Conservation (phyloP, 2,888 invertebrate species). For the Caenorhabditis zanzibari region DNA sequence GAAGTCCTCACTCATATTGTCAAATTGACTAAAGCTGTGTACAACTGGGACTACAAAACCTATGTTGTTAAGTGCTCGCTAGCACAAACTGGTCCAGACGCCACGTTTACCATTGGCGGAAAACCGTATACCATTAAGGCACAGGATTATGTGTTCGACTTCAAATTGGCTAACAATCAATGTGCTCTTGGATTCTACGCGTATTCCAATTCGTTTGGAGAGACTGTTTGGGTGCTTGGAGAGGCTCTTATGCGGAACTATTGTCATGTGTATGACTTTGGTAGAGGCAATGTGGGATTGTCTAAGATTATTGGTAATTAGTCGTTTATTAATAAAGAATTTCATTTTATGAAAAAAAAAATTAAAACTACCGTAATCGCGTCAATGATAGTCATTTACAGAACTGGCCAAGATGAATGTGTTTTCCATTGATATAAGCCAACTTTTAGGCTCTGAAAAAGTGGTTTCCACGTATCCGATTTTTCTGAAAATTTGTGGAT, state of each 20-base stretch:
- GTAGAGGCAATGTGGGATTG: slow-evolving; percentile 20
- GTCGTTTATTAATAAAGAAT: too few relatives aligned
- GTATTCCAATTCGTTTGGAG: background rate
- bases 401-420: too few relatives aligned
- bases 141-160: slow-evolving; percentile 77
- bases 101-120: slow-evolving; percentile 74
- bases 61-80: slow-evolving; percentile 73
- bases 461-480: too few relatives aligned
- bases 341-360: too few relatives aligned
- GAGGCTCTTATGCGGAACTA: slow-evolving; percentile 36
- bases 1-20: slow-evolving; percentile 61
- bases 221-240: slow-evolving; percentile 21
- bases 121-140: slow-evolving; percentile 70
- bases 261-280: slow-evolving; percentile 41
- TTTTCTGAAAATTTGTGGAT: too few relatives aligned
- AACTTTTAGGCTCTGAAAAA: too few relatives aligned
- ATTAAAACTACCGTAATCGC: too few relatives aligned
- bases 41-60: slow-evolving; percentile 65
- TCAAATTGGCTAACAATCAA: slow-evolving; percentile 52
- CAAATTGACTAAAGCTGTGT: slow-evolving; percentile 69
- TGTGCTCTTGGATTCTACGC: slow-evolving; percentile 30
- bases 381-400: too few relatives aligned
- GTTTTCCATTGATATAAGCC: too few relatives aligned
- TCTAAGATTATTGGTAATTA: background rate
- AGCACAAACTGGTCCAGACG: slow-evolving; percentile 58